These are phyloP conservation scores for Drosophila varians DNA, from an alignment of 1,140 invertebrate genomes.

Conservation along the genomic window DNA sequence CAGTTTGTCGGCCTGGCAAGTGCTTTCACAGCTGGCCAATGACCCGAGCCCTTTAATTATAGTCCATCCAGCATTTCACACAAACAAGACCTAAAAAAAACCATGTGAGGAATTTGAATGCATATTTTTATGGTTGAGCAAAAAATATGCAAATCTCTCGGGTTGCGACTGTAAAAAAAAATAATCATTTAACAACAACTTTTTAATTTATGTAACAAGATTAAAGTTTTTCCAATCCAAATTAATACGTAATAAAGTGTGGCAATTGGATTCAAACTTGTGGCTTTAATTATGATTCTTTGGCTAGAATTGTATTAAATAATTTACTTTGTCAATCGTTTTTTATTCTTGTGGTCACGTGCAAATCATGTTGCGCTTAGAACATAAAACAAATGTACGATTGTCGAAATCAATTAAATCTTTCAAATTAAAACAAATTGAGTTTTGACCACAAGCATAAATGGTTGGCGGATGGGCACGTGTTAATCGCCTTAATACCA, in stretches of 20 bases:
- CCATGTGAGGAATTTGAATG: slow-evolving; percentile 5
- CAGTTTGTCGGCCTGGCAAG: slow-evolving; percentile 23
- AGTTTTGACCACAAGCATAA: slow-evolving; percentile 25
- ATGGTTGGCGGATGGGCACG: slow-evolving; percentile 1
- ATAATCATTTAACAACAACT: not conserved
- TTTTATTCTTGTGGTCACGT: slow-evolving; percentile 8
- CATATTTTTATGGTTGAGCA: slow-evolving; percentile 5
- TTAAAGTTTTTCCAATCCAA: slow-evolving; percentile 21
- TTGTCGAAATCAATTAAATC: slow-evolving; percentile 45
- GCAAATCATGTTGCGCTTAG: slow-evolving; percentile 15
- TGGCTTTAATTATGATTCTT: slow-evolving; percentile 25
- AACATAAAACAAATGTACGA: slow-evolving; percentile 2
- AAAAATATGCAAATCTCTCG: slow-evolving; percentile 14
- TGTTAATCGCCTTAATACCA: slow-evolving; percentile 59
- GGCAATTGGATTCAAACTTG: slow-evolving; percentile 3
- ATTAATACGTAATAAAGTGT: slow-evolving; percentile 34
- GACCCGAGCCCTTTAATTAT: slow-evolving; percentile 42
- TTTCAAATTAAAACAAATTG: slow-evolving; percentile 48
- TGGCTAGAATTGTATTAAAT: slow-evolving; percentile 16
- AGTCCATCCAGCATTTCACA: slow-evolving; percentile 1
- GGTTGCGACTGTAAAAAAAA: not conserved
- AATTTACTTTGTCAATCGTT: slow-evolving; percentile 21
- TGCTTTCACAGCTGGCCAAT: slow-evolving; percentile 40
- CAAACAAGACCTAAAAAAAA: not conserved
- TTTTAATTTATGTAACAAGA: slow-evolving; percentile 35